Evolutionary conservation across 2,888 invertebrate species (phyloP).

Genomic region (Sisyra terminalis): DNA sequence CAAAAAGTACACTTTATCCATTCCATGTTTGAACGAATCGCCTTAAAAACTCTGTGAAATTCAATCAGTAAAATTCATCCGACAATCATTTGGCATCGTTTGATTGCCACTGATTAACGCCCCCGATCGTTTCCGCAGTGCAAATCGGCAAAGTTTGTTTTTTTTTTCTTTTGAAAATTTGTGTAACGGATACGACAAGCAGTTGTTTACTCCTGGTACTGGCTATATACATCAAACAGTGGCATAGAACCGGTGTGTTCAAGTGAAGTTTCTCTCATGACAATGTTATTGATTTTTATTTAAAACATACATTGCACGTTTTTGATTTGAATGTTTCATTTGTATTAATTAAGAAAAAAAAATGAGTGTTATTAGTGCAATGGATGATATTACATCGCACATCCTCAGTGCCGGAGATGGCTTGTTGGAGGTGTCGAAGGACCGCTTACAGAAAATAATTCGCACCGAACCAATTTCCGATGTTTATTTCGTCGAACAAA

Average conservation of each 20-base stretch:
- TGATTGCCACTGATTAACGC: too few species aligned
- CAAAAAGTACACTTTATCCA: conserved; percentile 6
- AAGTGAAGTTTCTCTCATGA: conserved; percentile 1
- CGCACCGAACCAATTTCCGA: conserved; percentile 58
- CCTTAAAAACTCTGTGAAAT: too few species aligned
- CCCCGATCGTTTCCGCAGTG: too few species aligned
- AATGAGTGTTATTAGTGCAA: conserved; percentile 34
- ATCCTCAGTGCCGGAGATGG: conserved; percentile 48
- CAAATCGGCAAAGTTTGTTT: neutral
- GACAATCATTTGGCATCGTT: too few species aligned
- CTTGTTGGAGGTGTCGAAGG: conserved; percentile 52
- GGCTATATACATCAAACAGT: neutral
- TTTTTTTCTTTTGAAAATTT: neutral
- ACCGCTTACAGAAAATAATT: conserved; percentile 47
- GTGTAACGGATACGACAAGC: conserved; percentile 5
- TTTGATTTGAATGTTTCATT: conserved; percentile 3
- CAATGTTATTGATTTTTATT: conserved; percentile 1
- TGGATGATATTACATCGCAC: conserved; percentile 37
- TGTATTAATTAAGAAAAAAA: conserved; percentile 16
- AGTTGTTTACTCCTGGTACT: neutral
- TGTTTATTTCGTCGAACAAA: conserved; percentile 65
- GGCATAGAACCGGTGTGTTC: neutral
- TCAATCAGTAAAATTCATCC: too few species aligned
- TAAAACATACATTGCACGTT: neutral
- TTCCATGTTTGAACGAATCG: conserved; percentile 1